These are phyloP conservation scores for Neolamprologus sp. DNA, from an alignment of 2,113 vertebrate species.

Conservation along the genomic window DNA sequence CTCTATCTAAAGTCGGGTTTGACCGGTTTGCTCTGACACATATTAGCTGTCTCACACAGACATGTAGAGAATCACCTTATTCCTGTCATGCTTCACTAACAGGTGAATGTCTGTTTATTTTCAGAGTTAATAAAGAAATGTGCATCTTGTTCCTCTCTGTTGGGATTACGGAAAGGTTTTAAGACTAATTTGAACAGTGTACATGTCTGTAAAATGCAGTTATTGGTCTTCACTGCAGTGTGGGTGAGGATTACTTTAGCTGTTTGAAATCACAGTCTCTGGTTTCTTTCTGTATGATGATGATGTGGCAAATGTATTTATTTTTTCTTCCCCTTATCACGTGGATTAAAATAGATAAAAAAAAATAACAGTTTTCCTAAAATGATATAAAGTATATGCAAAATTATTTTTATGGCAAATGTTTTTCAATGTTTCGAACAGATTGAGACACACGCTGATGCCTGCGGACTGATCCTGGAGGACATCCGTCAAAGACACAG, in stretches of 20 bases:
- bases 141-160: background rate
- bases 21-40: background rate
- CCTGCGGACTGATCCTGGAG: background rate
- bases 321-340: accelerated
- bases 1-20: background rate
- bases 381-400: background rate
- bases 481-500: background rate
- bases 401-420: background rate
- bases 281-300: background rate
- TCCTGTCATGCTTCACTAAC: background rate
- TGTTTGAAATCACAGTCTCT: background rate
- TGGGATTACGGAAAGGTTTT: accelerated
- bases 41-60: background rate
- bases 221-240: background rate
- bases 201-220: background rate
- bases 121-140: background rate
- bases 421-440: accelerated
- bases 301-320: background rate
- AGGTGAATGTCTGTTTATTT: background rate
- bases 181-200: background rate
- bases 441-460: background rate
- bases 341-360: accelerated
- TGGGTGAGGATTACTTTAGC: background rate
- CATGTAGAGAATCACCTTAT: background rate
- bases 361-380: background rate